Percentiles rank a stretch among this genome's conserved stretches.
Evolutionary conservation across 2,888 invertebrate genomes (phyloP).

Genomic region (Acronicta psi): DNA sequence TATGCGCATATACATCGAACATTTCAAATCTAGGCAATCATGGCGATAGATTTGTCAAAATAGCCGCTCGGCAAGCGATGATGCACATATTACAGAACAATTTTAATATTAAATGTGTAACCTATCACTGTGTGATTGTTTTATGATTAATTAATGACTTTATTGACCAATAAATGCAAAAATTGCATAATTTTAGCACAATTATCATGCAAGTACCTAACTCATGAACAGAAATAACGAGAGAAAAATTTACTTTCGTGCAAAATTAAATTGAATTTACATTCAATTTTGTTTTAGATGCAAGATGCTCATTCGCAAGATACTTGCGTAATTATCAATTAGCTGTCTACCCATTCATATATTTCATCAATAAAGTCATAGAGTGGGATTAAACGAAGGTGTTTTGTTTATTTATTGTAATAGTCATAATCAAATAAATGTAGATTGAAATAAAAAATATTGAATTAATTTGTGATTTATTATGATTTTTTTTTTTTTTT

Average conservation of each 20-base stretch:
- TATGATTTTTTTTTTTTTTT: not conserved
- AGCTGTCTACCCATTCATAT: not conserved
- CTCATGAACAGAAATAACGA: no score
- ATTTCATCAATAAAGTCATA: slow-evolving; percentile 36
- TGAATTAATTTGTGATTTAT: slow-evolving; percentile 21
- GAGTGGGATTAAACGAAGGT: slow-evolving; percentile 20
- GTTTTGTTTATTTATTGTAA: slow-evolving; percentile 40
- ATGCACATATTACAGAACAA: slow-evolving; percentile 53
- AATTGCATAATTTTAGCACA: no score
- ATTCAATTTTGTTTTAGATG: no score
- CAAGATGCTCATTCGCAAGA: no score
- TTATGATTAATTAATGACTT: slow-evolving; percentile 18
- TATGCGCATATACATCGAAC: slow-evolving; percentile 52
- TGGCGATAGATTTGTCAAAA: slow-evolving; percentile 29
- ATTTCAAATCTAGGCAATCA: slow-evolving; percentile 29
- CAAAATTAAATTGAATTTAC: no score
- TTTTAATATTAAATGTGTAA: slow-evolving; percentile 18
- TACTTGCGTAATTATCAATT: no score
- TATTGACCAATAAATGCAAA: slow-evolving; percentile 12
- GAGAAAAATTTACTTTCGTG: no score
- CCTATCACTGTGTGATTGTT: slow-evolving; percentile 45
- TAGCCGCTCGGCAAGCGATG: slow-evolving; percentile 36
- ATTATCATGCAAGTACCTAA: no score
- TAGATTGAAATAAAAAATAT: slow-evolving; percentile 45
- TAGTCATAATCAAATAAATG: slow-evolving; percentile 42